These are phyloP conservation scores for Gallinago nigripennis DNA, from an alignment of 2,797 vertebrate genomes.

Conservation along the genomic window DNA sequence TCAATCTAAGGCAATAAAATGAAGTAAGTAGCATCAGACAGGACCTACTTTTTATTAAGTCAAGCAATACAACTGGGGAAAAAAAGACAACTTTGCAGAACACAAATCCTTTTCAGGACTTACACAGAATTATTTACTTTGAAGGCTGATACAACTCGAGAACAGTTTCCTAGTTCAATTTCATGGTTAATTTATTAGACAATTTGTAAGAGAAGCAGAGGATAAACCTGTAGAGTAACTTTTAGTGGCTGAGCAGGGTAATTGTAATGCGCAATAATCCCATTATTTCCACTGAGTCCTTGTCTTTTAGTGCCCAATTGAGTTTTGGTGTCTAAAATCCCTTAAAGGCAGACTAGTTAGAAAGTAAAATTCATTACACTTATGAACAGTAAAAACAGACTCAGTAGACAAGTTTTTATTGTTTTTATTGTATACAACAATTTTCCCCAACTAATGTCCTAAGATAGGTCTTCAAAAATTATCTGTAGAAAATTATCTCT, in stretches of 20 bases:
- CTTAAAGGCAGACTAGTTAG: neutral
- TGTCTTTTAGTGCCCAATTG: neutral
- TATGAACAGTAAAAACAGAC: neutral
- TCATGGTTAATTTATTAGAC: neutral
- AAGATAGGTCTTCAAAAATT: neutral
- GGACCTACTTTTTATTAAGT: neutral
- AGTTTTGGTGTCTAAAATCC: neutral
- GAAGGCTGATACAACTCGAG: neutral
- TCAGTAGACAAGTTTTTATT: neutral
- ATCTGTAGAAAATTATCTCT: neutral
- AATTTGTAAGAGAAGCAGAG: neutral
- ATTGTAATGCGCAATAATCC: slow-evolving; percentile 1
- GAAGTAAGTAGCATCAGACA: neutral
- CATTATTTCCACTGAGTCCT: neutral
- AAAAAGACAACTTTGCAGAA: neutral
- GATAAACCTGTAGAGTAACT: neutral
- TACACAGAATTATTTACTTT: neutral
- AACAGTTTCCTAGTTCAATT: neutral
- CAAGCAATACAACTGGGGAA: neutral
- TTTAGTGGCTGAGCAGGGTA: neutral
- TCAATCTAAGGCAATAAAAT: neutral
- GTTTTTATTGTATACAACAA: neutral
- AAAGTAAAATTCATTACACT: neutral
- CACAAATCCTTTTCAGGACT: neutral
- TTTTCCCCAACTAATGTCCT: neutral